phyloP scores from a whole-genome alignment of 2,113 vertebrate genomes.

The Halcyon malimbica region DNA sequence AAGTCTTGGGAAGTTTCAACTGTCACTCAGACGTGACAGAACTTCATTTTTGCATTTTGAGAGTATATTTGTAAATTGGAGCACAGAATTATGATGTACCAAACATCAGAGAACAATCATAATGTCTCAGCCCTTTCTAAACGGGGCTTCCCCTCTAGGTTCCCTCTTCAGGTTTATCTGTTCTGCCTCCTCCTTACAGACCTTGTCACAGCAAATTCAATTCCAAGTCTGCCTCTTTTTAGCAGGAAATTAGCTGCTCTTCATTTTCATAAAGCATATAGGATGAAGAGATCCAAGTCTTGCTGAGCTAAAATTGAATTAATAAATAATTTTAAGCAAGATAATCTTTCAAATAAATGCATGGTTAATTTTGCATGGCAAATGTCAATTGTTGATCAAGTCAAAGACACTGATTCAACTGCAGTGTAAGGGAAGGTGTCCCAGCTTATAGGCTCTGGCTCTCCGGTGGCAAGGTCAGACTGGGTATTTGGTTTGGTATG shows the following conservation, averaged over 20 bases:
- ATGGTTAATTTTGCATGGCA: neutral
- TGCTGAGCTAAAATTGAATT: neutral
- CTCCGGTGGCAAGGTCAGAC: fast-evolving
- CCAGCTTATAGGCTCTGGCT: neutral
- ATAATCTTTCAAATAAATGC: neutral
- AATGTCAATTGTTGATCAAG: neutral
- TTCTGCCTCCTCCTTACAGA: neutral
- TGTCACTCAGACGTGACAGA: neutral
- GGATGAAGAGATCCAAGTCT: neutral
- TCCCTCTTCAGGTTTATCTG: neutral
- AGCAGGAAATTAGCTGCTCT: neutral
- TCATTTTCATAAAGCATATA: neutral
- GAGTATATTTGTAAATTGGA: neutral
- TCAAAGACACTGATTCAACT: neutral
- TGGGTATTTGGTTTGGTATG: neutral
- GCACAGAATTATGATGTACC: neutral
- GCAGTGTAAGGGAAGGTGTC: neutral
- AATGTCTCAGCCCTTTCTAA: neutral
- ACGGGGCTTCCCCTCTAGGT: neutral
- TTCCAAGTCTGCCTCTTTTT: neutral
- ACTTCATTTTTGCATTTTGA: neutral
- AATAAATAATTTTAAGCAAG: neutral
- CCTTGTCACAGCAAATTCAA: neutral
- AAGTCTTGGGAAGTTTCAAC: neutral
- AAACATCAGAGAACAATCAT: neutral